These are phyloP conservation scores for Prolemur simus DNA, from an alignment of 2,113 vertebrate species.

Conservation along the genomic window DNA sequence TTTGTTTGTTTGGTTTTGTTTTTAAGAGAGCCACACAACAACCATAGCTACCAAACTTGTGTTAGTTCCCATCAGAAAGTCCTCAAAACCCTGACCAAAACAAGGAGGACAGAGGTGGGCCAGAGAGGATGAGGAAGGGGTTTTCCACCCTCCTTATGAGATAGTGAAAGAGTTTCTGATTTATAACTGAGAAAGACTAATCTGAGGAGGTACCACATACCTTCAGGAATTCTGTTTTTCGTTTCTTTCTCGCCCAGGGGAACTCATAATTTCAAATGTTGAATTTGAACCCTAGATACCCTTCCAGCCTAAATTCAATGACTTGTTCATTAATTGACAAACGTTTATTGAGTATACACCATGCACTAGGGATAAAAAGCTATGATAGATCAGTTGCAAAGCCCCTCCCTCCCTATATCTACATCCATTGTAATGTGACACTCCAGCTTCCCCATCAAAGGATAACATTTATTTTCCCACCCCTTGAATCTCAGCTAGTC, in stretches of 20 bases:
- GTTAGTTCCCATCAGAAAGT: not conserved
- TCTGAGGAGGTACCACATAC: not conserved
- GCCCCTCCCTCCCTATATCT: not conserved
- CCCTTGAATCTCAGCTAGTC: not conserved
- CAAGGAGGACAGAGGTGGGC: not conserved
- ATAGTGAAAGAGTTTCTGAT: not conserved
- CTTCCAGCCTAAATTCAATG: not conserved
- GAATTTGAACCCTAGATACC: not conserved
- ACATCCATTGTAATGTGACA: not conserved
- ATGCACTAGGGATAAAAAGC: not conserved
- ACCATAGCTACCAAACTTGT: not conserved
- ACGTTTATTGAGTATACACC: not conserved
- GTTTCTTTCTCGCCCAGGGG: not conserved
- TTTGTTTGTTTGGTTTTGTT: not conserved
- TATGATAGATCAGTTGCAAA: not conserved
- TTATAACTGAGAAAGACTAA: not conserved
- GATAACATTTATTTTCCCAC: not conserved
- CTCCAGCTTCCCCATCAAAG: not conserved
- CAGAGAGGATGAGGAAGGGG: not conserved
- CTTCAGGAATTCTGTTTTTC: not conserved
- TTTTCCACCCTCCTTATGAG: not conserved
- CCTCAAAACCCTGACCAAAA: not conserved
- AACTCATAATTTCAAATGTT: not conserved
- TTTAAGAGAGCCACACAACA: not conserved
- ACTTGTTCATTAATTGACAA: not conserved